Base-by-base conservation (phyloP, 2,888 invertebrate species). In the Oscheius sp. region DNA sequence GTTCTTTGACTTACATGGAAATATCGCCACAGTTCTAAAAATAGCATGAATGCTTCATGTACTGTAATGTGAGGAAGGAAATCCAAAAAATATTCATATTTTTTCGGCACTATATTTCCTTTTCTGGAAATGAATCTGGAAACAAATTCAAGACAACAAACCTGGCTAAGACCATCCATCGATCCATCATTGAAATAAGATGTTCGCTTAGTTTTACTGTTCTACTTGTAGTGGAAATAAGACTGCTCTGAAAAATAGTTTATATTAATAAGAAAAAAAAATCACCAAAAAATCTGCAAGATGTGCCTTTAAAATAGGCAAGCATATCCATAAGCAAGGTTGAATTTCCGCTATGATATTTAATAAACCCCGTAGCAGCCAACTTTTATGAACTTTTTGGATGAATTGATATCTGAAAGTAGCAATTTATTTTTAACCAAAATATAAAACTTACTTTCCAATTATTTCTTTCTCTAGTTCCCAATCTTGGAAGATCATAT, bases 301-400 rank as follows among this genome's bases (percentile, higher is more conserved):
- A 20, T 55, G 52, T 5, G 80, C 72, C 58, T 78, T 80, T 50
- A 80, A 53, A 5, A 80, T 65, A 2, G 80, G 80, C 3, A 80
- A 50, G 37, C 71, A 72, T 45, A 65, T 70, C 48, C 72, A 75
- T 29, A 75, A 73, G 48, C 74, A 69, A 5, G 70, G 74, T 33
- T n/a, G 55, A 3, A 64, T 65, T 17, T 75, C 75, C 8, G 70
- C 48, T 0, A 80, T 67, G 8, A 78, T 69, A 3, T 71, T 52
- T 0, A 78, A 39, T 3, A 80, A 23, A 15, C 74, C 75, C 10
- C 45, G 6, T 20, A 65, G 50, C 8, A 69, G 20, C 25, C 39
- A 63, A 25, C 69, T 69, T 1, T 20, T 17, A 17, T 63, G 23
- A 3, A 39, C 31, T 17, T 29, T 39, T 29, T 69, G 63, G 2